Evolutionary conservation across 2,888 invertebrate genomes (phyloP), one percentile per base, ranked within the genome.

Genomic region (Caenorhabditis japonica): DNA sequence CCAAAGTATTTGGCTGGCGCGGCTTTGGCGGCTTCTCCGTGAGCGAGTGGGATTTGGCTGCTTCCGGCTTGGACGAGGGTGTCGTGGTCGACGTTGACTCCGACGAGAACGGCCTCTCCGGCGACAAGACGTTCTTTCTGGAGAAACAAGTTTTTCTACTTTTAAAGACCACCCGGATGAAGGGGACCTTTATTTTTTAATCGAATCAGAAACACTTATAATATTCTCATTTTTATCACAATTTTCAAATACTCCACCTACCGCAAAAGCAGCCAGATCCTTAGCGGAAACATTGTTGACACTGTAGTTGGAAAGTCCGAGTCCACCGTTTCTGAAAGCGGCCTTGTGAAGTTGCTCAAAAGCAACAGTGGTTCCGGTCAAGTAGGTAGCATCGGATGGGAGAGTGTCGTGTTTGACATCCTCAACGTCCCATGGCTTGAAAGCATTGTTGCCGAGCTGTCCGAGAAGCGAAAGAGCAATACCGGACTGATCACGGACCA

Each of bases 381-480:
- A 53, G 61, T 76, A 74, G 21, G 71, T 61, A 34, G 78, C 33
- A 36, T 82, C 84, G 17, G 41, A 19, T 12, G 51, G 51, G 38
- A 84, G 49, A 12, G 78, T 76, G 13, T 69, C 74, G 36, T 68
- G 39, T 27, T 71, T 78, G 80, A 91, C 78, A 39, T 94, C 95
- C 4, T 90, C 88, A 25, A 97, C 71, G 89, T 97, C 96, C 97
- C 97, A 97, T 3, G 94, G 93, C 86, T 93, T 93, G 89, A 95
- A 95, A 52, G 91, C 91, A 77, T 93, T 94, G 81, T 91, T 90
- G 4, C 92, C 91, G 17, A 88, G 87, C 52, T 89, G 88, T 59
- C 84, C 83, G 58, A 89, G 84, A 58, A 87, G 78, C 10, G 82
- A 80, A 21, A 88, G 75, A 12, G 80, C 87, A 27, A 85, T 62